Evolutionary conservation across 2,797 vertebrate species (phyloP).

Genomic region (Threskiornis aethiopicus): DNA sequence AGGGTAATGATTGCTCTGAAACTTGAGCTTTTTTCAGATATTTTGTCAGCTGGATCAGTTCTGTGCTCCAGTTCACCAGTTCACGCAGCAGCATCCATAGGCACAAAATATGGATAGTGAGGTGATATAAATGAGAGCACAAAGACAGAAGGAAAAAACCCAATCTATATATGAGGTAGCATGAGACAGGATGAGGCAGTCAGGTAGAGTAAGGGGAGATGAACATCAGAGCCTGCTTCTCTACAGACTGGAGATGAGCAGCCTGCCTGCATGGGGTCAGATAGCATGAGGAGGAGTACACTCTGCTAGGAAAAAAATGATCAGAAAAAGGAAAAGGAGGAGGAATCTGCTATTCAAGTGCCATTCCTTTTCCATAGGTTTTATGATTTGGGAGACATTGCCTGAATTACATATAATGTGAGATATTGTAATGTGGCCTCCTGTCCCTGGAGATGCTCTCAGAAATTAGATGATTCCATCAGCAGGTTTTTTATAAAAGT

Average conservation of each 20-base stretch:
- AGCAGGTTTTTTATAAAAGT: not conserved
- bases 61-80: not conserved
- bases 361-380: not conserved
- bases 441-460: not conserved
- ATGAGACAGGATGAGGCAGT: not conserved
- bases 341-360: not conserved
- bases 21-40: not conserved
- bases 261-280: not conserved
- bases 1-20: not conserved
- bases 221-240: not conserved
- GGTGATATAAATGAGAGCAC: not conserved
- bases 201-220: not conserved
- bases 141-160: not conserved
- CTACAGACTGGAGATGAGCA: not conserved
- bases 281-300: not conserved
- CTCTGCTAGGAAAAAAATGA: not conserved
- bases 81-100: not conserved
- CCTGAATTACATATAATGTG: not conserved
- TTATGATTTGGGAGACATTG: not conserved
- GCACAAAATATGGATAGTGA: not conserved
- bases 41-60: not conserved
- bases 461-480: slow-evolving; percentile 7
- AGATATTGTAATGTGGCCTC: not conserved
- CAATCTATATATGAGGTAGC: not conserved
- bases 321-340: not conserved